Percentiles rank a stretch among this genome's conserved stretches.
Evolutionary conservation across 2,888 invertebrate genomes (phyloP).

Genomic region (Zelleria hepariella): DNA sequence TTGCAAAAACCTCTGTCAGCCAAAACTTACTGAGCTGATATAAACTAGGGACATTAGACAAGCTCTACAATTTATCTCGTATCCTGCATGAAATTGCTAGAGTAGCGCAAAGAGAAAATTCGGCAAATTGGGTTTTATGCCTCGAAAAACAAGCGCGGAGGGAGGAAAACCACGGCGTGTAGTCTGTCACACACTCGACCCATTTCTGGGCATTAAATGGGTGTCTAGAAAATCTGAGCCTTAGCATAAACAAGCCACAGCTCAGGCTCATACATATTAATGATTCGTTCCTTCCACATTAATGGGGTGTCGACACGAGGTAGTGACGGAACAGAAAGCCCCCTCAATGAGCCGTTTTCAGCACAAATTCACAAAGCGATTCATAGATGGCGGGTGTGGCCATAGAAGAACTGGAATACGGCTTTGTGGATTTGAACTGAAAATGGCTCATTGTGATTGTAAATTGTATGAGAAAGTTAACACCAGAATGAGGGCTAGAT

Average conservation of each 20-base stretch:
- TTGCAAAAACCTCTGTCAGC: no score
- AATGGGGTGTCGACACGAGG: constrained; percentile 23
- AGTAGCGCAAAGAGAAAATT: background rate
- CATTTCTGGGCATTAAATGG: constrained; percentile 55
- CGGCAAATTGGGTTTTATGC: background rate
- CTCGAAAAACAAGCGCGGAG: background rate
- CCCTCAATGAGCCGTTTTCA: no score
- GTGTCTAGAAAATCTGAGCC: constrained; percentile 51
- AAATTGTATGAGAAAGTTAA: no score
- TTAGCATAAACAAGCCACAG: constrained; percentile 47
- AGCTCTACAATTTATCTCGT: background rate
- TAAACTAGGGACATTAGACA: background rate
- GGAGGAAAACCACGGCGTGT: background rate
- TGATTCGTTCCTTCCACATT: constrained; percentile 51
- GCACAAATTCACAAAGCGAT: no score
- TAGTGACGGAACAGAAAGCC: background rate
- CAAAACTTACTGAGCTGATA: no score
- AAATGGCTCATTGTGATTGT: no score
- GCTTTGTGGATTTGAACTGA: no score
- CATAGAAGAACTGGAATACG: no score
- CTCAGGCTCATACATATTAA: constrained; percentile 61
- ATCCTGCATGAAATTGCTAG: background rate
- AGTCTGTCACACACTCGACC: background rate
- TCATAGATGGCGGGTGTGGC: no score
- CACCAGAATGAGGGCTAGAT: no score